Evolutionary conservation across 2,888 invertebrate genomes (phyloP).

Genomic region (Cremastobaeus sp.): DNA sequence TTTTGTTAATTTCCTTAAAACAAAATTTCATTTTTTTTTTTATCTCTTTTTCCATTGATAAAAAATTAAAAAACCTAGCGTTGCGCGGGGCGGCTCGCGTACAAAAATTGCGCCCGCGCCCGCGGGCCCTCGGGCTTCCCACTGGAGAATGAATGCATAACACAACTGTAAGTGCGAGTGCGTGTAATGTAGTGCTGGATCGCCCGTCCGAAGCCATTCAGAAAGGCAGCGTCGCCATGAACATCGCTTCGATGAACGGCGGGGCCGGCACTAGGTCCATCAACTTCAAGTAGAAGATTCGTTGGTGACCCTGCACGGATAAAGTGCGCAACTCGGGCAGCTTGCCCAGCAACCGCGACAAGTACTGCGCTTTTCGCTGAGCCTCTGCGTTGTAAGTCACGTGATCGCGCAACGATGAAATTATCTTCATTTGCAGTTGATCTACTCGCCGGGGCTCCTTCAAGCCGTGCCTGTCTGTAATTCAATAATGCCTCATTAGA

Average conservation of each 20-base stretch:
- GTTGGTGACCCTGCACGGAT: slow-evolving; percentile 94
- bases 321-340: slow-evolving; percentile 94
- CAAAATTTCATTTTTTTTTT: too few species aligned
- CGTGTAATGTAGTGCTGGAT: slow-evolving; percentile 16
- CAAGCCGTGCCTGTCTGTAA: slow-evolving; percentile 92
- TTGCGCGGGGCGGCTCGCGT: slow-evolving; percentile 59
- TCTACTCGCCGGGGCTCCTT: slow-evolving; percentile 95
- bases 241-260: slow-evolving; percentile 96
- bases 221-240: slow-evolving; percentile 95
- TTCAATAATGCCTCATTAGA: too few species aligned
- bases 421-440: slow-evolving; percentile 97
- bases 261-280: slow-evolving; percentile 95
- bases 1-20: too few species aligned
- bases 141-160: slow-evolving; percentile 40
- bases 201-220: slow-evolving; percentile 78
- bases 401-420: slow-evolving; percentile 96
- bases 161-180: slow-evolving; percentile 32
- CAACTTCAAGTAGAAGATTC: slow-evolving; percentile 95
- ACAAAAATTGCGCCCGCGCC: slow-evolving; percentile 53
- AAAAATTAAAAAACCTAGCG: slow-evolving; percentile 62
- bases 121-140: slow-evolving; percentile 40
- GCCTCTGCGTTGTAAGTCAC: slow-evolving; percentile 94
- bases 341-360: slow-evolving; percentile 94
- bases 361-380: slow-evolving; percentile 94
- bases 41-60: too few species aligned